Evolutionary conservation across 92 coral and sea anemone species (phyloP), one percentile per base, ranked within the genome.

Genomic region (Phenganax subtilis): DNA sequence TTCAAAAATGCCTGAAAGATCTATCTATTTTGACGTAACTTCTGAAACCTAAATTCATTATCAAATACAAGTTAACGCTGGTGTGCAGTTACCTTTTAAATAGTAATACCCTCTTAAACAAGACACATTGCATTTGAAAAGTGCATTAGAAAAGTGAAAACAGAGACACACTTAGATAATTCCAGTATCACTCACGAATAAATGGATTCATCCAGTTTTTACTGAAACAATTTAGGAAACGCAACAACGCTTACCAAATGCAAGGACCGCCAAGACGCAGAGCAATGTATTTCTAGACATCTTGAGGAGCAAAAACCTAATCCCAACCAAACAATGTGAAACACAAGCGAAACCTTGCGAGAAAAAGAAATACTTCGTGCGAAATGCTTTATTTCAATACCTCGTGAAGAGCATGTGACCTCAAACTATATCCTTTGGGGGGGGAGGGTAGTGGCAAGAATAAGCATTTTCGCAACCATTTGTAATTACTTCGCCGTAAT

Each of bases 371-470:
- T 0, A 10, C 44, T 10, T 72, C 47, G n/a, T 51, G 47, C 51
- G 72, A 66, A 66, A 66, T 7, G 12, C 72, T 66, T 66, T 25
- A 25, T 66, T 66, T 30, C 11, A 51, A 37, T 66, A 51, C 7
- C 72, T 68, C 73, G 73, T 68, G 73, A 68, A 51, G 11, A 68
- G 16, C 73, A 30, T 68, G 73, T 68, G 73, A 68, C 16, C 73
- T 68, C 53, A 68, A 68, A 30, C 11, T 8, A 68, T 1, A 37
- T 37, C 11, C 54, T 10, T 52, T 12, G 29, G 73, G 73, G 54
- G 37, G 73, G 73, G n/a, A 68, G 73, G 53, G 73, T 30, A 53
- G 73, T 6, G 73, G 47, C n/a, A 20, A 6, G 0, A 0, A 5
- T 1, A 37, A 37, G 47, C 5, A 11, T 57, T 57, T 57, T 57